phyloP scores from a whole-genome alignment of 2,888 invertebrate species.

The Cryptosula pallasiana region DNA sequence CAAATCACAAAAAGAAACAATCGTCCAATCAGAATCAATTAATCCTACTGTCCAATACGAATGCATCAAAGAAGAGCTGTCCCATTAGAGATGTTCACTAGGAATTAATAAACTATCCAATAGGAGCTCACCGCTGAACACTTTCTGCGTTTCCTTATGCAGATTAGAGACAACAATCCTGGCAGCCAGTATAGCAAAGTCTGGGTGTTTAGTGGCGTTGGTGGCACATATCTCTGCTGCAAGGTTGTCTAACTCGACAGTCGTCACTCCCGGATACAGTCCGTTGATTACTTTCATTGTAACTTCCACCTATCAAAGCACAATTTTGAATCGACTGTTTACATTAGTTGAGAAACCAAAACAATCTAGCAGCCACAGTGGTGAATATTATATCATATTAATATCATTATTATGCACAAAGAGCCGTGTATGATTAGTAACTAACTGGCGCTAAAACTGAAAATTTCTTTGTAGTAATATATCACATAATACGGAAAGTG shows the following conservation, averaged over 20 bases:
- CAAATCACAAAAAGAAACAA: neutral
- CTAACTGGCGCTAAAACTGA: no score
- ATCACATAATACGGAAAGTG: no score
- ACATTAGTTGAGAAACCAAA: no score
- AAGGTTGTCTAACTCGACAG: conserved; percentile 91
- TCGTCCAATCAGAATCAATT: conserved; percentile 18
- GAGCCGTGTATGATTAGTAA: no score
- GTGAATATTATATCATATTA: no score
- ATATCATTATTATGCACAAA: no score
- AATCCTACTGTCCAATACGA: neutral
- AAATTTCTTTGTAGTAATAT: no score
- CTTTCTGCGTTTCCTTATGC: conserved; percentile 95
- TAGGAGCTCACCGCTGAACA: conserved; percentile 59
- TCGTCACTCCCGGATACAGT: conserved; percentile 91
- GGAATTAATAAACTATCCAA: no score
- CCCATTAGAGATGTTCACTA: neutral
- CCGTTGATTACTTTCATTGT: conserved; percentile 82
- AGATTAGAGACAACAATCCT: conserved; percentile 93
- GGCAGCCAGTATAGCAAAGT: conserved; percentile 70
- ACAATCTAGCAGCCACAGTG: no score
- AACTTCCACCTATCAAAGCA: conserved; percentile 54
- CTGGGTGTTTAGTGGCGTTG: conserved; percentile 94
- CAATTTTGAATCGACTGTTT: no score
- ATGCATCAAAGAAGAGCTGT: neutral
- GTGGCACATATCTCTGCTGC: conserved; percentile 98